These are phyloP conservation scores for Leiothrix lutea DNA, from an alignment of 2,113 vertebrate species.

Conservation along the genomic window DNA sequence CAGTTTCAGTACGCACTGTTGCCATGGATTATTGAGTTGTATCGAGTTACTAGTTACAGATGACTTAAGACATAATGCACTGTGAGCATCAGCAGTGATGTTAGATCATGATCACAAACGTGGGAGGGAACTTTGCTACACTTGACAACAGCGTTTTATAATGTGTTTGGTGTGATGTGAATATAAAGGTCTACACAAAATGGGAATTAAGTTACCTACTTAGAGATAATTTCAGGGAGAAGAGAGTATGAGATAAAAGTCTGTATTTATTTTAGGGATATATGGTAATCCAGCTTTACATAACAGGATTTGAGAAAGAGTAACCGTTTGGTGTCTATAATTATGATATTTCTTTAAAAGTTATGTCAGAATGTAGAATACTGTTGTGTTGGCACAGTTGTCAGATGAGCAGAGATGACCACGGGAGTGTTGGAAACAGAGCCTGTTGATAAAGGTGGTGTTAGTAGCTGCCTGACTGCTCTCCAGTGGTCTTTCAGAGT, in stretches of 20 bases:
- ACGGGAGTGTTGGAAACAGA: background rate
- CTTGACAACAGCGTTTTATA: background rate
- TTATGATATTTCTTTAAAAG: background rate
- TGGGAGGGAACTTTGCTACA: background rate
- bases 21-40: background rate
- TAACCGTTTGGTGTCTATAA: background rate
- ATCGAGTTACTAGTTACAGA: background rate
- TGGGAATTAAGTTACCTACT: background rate
- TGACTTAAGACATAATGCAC: background rate
- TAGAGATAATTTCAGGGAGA: background rate
- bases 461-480: background rate
- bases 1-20: background rate
- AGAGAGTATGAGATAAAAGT: background rate
- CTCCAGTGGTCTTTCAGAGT: background rate
- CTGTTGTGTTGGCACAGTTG: background rate
- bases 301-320: background rate
- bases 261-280: background rate
- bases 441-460: background rate
- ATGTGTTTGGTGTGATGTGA: background rate
- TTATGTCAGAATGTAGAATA: background rate
- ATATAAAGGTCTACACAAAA: background rate
- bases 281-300: background rate
- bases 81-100: background rate
- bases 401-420: background rate
- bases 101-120: background rate